These are phyloP conservation scores for Alfaro cultratus DNA, from an alignment of 2,797 vertebrate genomes.

Conservation along the genomic window DNA sequence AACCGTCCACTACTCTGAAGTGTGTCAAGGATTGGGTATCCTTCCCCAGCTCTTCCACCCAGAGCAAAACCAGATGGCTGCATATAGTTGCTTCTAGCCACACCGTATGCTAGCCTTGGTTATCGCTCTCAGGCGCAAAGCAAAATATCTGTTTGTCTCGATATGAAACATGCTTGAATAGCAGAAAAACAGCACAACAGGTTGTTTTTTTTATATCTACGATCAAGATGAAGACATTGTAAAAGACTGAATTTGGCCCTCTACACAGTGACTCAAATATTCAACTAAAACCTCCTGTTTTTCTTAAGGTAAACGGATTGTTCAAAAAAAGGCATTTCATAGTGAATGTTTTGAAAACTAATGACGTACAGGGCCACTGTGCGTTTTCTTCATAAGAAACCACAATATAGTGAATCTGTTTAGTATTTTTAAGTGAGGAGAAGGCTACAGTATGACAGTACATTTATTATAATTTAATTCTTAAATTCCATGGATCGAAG, in stretches of 20 bases:
- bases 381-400: neutral
- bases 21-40: conserved; percentile 55
- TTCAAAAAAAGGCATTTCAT: neutral
- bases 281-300: neutral
- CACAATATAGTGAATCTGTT: neutral
- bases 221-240: neutral
- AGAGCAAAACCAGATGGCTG: conserved; percentile 20
- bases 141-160: neutral
- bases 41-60: conserved; percentile 10
- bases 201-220: neutral
- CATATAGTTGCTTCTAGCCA: neutral
- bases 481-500: neutral
- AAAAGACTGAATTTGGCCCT: neutral
- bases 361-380: neutral
- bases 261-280: neutral
- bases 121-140: neutral
- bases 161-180: neutral
- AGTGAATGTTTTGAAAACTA: neutral
- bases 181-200: neutral
- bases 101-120: neutral
- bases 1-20: conserved; percentile 21
- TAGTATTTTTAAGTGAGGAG: neutral
- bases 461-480: neutral
- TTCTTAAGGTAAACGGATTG: neutral
- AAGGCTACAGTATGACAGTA: neutral